Conservation (phyloP, 2,113 vertebrate species). For the Gambusia holbrooki region DNA sequence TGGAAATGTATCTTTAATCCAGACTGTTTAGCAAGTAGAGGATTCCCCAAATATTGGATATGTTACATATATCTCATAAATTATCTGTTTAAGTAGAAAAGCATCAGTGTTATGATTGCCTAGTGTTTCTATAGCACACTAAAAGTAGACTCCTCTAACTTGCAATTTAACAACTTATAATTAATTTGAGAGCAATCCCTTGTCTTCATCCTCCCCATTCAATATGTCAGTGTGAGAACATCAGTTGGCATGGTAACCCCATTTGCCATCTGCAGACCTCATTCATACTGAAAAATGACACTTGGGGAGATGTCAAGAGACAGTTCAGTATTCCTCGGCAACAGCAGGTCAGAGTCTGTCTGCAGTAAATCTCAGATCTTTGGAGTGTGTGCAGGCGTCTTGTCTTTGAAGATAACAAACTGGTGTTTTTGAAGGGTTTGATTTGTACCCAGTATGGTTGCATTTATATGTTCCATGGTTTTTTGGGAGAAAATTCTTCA, state of each 20-base stretch:
- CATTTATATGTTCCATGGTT: conserved; percentile 1
- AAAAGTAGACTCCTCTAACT: conserved; percentile 40
- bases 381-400: conserved; percentile 9
- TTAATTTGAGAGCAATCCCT: conserved; percentile 42
- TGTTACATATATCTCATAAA: not conserved
- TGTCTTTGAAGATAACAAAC: conserved; percentile 29
- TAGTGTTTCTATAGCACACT: conserved; percentile 13
- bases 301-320: conserved; percentile 61
- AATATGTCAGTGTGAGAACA: conserved; percentile 43
- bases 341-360: conserved; percentile 41
- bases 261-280: conserved; percentile 67
- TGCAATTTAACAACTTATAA: conserved; percentile 29
- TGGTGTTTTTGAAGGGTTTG: conserved; percentile 18
- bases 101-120: not conserved
- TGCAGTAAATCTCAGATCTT: conserved; percentile 26
- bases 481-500: conserved; percentile 8
- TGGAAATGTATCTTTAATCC: not conserved
- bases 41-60: not conserved
- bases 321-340: conserved; percentile 57
- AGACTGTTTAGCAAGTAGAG: not conserved
- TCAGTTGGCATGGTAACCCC: conserved; percentile 72
- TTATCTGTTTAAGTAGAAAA: not conserved
- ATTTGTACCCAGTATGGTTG: conserved; percentile 6
- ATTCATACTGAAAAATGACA: conserved; percentile 71
- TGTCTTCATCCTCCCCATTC: conserved; percentile 46